phyloP scores from a whole-genome alignment of 2,888 invertebrate species.

The Gastrophysa polygoni region DNA sequence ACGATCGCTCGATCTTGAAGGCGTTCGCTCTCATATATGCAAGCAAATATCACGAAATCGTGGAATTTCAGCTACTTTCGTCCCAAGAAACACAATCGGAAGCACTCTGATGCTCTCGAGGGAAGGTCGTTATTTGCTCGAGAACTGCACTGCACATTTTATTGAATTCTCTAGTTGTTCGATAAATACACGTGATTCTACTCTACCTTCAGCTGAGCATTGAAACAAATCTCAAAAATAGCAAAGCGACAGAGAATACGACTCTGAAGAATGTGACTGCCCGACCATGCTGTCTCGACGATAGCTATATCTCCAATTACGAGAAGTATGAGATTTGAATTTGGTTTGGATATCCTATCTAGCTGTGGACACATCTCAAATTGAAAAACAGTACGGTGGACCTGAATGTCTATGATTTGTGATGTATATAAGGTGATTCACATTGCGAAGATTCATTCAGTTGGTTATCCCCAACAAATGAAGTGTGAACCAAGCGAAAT shows the following conservation, averaged over 20 bases:
- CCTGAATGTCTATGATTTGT: too few relatives aligned
- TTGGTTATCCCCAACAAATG: too few relatives aligned
- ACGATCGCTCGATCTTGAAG: neutral
- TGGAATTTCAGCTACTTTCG: neutral
- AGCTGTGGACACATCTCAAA: too few relatives aligned
- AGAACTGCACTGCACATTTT: neutral
- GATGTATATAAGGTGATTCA: too few relatives aligned
- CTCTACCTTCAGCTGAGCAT: neutral
- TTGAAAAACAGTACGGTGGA: too few relatives aligned
- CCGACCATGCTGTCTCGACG: too few relatives aligned
- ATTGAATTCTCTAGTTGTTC: neutral
- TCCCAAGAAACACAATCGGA: neutral
- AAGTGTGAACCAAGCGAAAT: too few relatives aligned
- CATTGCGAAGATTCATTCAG: too few relatives aligned
- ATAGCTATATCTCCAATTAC: too few relatives aligned
- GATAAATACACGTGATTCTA: slow-evolving; percentile 1
- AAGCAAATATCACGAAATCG: neutral
- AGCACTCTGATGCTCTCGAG: neutral
- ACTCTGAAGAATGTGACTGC: neutral
- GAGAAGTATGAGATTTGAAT: too few relatives aligned
- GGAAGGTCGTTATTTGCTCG: neutral
- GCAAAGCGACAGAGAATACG: neutral
- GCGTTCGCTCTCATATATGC: neutral
- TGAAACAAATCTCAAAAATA: neutral
- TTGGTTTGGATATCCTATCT: too few relatives aligned